A percentile compares a stretch with the other conserved stretches of the same genome.
These are phyloP conservation scores for Heliothis subflexa DNA, from an alignment of 1,140 invertebrate genomes.

Conservation along the genomic window DNA sequence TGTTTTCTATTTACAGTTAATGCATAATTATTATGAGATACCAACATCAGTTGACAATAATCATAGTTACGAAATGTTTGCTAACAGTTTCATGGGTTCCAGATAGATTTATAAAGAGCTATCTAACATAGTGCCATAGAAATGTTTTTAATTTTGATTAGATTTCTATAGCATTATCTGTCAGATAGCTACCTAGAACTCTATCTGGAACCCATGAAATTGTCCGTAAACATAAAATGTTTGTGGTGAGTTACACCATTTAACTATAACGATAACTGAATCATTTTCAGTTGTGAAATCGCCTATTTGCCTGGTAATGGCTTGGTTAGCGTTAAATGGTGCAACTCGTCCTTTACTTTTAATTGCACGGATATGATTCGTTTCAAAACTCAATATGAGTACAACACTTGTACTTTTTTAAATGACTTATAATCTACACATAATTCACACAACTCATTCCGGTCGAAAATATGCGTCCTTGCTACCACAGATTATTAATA, in stretches of 20 bases:
- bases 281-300: not conserved
- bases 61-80: not conserved
- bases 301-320: not conserved
- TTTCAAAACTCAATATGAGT: constrained; percentile 25
- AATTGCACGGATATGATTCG: constrained; percentile 12
- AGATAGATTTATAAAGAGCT: too few species aligned
- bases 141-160: too few species aligned
- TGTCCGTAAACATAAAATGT: too few species aligned
- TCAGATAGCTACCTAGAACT: too few species aligned
- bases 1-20: constrained; percentile 51
- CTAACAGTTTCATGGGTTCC: not conserved
- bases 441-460: not conserved
- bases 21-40: not conserved
- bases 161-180: too few species aligned
- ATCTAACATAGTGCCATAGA: too few species aligned
- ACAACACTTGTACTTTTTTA: constrained; percentile 31
- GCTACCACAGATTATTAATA: constrained; percentile 1
- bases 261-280: too few species aligned
- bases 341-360: not conserved
- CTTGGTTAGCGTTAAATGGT: not conserved
- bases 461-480: not conserved
- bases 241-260: too few species aligned
- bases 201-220: too few species aligned
- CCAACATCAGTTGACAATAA: not conserved
- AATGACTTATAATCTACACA: constrained; percentile 21